Evolutionary conservation across 2,888 invertebrate species (phyloP).

Genomic region (Nasonovia ribisnigri): DNA sequence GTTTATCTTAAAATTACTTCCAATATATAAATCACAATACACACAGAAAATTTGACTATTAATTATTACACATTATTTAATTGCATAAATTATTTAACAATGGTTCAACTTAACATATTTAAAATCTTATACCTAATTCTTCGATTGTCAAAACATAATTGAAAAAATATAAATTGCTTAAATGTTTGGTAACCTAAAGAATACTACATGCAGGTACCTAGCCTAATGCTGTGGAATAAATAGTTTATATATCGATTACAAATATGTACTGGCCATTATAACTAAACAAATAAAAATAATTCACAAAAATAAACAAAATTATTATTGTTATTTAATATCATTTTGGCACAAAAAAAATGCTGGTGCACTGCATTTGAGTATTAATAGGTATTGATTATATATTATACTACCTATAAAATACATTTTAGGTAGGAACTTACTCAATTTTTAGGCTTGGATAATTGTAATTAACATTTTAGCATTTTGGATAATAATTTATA

Average conservation of each 20-base stretch:
- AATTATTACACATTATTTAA: slow-evolving; percentile 3
- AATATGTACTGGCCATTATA: slow-evolving; percentile 51
- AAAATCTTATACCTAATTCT: slow-evolving; percentile 52
- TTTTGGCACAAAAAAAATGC: slow-evolving; percentile 55
- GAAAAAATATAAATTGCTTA: slow-evolving; percentile 55
- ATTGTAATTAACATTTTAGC: neutral
- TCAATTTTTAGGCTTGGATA: neutral
- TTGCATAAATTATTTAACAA: slow-evolving; percentile 54
- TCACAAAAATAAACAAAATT: slow-evolving; percentile 48
- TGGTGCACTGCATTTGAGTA: slow-evolving; percentile 13
- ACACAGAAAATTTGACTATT: slow-evolving; percentile 46
- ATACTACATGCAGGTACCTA: slow-evolving; percentile 16
- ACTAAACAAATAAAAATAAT: slow-evolving; percentile 30
- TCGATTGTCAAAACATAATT: slow-evolving; percentile 63
- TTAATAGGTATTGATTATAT: neutral
- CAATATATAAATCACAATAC: slow-evolving; percentile 62
- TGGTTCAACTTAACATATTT: slow-evolving; percentile 28
- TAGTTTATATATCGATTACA: slow-evolving; percentile 11
- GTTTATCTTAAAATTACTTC: slow-evolving; percentile 36
- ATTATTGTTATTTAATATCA: neutral
- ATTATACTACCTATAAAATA: slow-evolving; percentile 1
- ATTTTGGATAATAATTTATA: neutral
- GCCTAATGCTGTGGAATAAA: slow-evolving; percentile 41
- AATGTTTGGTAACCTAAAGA: slow-evolving; percentile 48
- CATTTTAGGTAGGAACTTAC: slow-evolving; percentile 7